These are phyloP conservation scores for Xenopus laevis DNA, from an alignment of 2,113 vertebrate species.

Conservation along the genomic window DNA sequence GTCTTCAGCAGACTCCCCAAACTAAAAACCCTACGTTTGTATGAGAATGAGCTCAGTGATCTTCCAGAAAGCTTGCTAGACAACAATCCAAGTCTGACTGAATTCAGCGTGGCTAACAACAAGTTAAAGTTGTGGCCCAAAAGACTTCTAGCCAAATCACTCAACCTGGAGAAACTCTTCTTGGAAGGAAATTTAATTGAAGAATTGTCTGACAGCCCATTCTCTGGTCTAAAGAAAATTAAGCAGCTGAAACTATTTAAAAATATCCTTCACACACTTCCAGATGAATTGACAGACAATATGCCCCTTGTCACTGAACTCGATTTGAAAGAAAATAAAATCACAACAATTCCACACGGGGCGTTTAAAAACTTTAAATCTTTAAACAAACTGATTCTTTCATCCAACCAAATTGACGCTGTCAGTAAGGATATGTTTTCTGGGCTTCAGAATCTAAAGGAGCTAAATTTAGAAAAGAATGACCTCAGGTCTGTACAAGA, in stretches of 20 bases:
- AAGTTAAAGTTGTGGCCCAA: slow-evolving; percentile 60
- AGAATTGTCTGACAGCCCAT: slow-evolving; percentile 58
- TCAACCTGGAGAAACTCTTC: slow-evolving; percentile 59
- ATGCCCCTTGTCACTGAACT: slow-evolving; percentile 59
- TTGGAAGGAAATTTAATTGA: slow-evolving; percentile 52
- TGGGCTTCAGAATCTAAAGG: slow-evolving; percentile 59
- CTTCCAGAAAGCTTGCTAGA: slow-evolving; percentile 65
- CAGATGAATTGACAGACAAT: slow-evolving; percentile 30
- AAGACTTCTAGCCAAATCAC: slow-evolving; percentile 62
- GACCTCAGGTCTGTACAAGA: slow-evolving; percentile 53
- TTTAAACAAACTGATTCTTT: slow-evolving; percentile 62
- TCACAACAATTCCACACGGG: slow-evolving; percentile 57
- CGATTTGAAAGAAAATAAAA: slow-evolving; percentile 62
- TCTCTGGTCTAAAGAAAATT: slow-evolving; percentile 64
- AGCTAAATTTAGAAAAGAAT: slow-evolving; percentile 65
- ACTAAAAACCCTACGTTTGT: slow-evolving; percentile 60
- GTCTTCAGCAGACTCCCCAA: slow-evolving; percentile 63
- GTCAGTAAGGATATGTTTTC: slow-evolving; percentile 61
- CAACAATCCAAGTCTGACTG: slow-evolving; percentile 54
- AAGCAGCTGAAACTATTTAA: slow-evolving; percentile 58
- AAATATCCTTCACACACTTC: slow-evolving; percentile 61
- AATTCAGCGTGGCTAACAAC: slow-evolving; percentile 64
- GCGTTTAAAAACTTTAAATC: slow-evolving; percentile 62
- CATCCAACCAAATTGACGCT: slow-evolving; percentile 60
- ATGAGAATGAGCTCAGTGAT: slow-evolving; percentile 66